phyloP scores from a whole-genome alignment of 2,113 vertebrate genomes.

The Catharus fuscescens region DNA sequence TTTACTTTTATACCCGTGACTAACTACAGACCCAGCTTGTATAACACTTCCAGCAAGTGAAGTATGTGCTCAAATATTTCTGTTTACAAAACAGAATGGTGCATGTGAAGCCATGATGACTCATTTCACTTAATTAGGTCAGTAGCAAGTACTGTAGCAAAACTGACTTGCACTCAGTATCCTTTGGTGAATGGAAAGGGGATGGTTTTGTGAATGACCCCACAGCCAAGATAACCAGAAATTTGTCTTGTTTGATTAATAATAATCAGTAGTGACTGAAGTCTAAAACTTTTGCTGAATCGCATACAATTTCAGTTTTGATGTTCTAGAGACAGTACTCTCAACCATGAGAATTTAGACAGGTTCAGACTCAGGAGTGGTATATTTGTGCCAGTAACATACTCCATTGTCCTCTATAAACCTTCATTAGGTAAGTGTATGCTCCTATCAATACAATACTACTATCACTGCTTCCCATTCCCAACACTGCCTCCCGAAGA shows the following conservation, averaged over 20 bases:
- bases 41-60: background rate
- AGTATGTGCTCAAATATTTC: background rate
- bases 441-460: background rate
- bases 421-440: background rate
- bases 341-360: background rate
- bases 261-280: background rate
- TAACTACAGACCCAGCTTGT: background rate
- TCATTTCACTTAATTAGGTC: conserved; percentile 8
- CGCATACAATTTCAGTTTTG: background rate
- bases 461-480: background rate
- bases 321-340: background rate
- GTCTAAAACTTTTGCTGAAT: background rate
- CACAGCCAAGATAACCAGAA: background rate
- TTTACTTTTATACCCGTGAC: background rate
- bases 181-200: background rate
- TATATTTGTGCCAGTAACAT: background rate
- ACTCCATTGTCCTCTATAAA: background rate
- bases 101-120: background rate
- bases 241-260: background rate
- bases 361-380: background rate
- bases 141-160: background rate
- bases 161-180: background rate
- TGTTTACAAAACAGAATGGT: conserved; percentile 7
- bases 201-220: background rate
- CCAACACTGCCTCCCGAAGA: background rate